Evolutionary conservation across 1,140 invertebrate species (phyloP).

Genomic region (Drosophila azteca): DNA sequence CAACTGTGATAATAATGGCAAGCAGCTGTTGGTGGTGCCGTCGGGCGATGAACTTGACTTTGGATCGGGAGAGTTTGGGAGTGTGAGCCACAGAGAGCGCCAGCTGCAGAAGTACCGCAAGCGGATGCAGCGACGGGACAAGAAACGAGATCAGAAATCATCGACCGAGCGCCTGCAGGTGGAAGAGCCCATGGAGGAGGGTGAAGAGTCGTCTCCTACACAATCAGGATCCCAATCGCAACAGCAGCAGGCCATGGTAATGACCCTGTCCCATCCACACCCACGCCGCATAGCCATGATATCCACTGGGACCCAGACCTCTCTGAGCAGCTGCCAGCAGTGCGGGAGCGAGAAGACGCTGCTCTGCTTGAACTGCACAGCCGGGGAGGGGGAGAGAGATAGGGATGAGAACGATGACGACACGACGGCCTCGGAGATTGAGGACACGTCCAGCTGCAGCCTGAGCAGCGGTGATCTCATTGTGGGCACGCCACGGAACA

Average conservation of each 20-base stretch:
- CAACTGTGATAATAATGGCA: slow-evolving; percentile 63
- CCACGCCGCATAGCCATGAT: slow-evolving; percentile 73
- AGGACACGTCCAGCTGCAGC: slow-evolving; percentile 68
- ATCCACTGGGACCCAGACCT: slow-evolving; percentile 81
- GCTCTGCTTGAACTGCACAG: slow-evolving; percentile 75
- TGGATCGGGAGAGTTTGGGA: slow-evolving; percentile 4
- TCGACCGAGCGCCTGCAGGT: slow-evolving; percentile 31
- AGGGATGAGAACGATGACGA: slow-evolving; percentile 26
- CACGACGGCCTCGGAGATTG: slow-evolving; percentile 67
- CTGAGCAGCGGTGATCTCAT: slow-evolving; percentile 72
- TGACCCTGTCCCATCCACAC: slow-evolving; percentile 26
- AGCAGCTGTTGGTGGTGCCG: not conserved
- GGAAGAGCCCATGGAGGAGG: slow-evolving; percentile 70
- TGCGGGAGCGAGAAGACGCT: slow-evolving; percentile 80
- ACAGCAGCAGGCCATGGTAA: slow-evolving; percentile 30
- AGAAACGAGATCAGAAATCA: slow-evolving; percentile 67
- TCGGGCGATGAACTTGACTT: slow-evolving; percentile 43
- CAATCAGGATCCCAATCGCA: not conserved
- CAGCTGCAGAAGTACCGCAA: slow-evolving; percentile 82
- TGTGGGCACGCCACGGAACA: slow-evolving; percentile 77
- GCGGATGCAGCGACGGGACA: slow-evolving; percentile 78
- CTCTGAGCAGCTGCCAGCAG: slow-evolving; percentile 67
- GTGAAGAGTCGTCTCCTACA: slow-evolving; percentile 15
- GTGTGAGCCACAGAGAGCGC: slow-evolving; percentile 71
- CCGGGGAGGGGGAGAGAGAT: slow-evolving; percentile 3